Base-by-base conservation (phyloP, 92 coral and sea anemone species). In the Epizoanthus scotinus region DNA sequence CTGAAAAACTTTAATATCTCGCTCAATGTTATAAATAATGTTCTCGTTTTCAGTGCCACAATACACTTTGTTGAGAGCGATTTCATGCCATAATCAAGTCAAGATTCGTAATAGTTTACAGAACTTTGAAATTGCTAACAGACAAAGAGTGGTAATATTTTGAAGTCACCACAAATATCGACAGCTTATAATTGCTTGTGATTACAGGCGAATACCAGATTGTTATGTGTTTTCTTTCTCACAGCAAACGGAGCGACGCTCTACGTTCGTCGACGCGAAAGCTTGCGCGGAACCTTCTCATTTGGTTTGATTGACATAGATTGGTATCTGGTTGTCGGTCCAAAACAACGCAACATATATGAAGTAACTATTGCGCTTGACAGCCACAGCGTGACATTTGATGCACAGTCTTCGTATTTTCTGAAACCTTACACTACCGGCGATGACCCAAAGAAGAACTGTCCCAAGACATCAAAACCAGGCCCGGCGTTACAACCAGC, bases 181-280 rank as follows among this genome's bases (percentile, higher is more conserved):
- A n/a, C n/a, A n/a, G n/a, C n/a, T n/a, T n/a, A n/a, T n/a, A n/a
- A n/a, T n/a, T n/a, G n/a, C n/a, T n/a, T n/a, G n/a, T n/a, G n/a
- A n/a, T n/a, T n/a, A n/a, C n/a, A n/a, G n/a, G n/a, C n/a, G n/a
- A n/a, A n/a, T n/a, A n/a, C n/a, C n/a, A n/a, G n/a, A n/a, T n/a
- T n/a, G n/a, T n/a, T n/a, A n/a, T n/a, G n/a, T n/a, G n/a, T n/a
- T 67, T 55, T 44, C 8, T 28, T 28, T 9, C 61, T n/a, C 54
- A 17, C 84, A 92, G 97, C 88, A 8, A 87, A 85, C 60, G 92
- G 84, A 53, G 94, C 97, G 4, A 85, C 97, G 4, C 83, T 92
- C 17, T 92, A 92, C 78, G 84, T 92, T 24, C 86, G 89, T 21
- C 94, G 94, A 13, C 94, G 90, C 63, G 71, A 27, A 18, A 77